Percentiles rank a stretch among this genome's conserved stretches.
phyloP scores from a whole-genome alignment of 2,888 invertebrate species.

The Melinopterus prodromus region DNA sequence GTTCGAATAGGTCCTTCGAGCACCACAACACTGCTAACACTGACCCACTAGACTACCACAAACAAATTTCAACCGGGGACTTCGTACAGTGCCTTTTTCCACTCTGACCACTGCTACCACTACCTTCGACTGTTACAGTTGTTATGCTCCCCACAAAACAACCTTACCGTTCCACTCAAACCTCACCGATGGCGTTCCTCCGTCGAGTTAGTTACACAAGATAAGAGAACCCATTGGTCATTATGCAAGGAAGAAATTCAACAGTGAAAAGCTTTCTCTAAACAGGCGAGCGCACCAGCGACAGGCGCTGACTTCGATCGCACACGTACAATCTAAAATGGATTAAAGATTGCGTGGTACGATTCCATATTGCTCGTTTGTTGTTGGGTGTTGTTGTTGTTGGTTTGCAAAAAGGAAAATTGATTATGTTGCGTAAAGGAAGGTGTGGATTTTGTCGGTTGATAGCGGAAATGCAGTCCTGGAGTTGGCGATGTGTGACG shows the following conservation, averaged over 20 bases:
- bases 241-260: slow-evolving; percentile 50
- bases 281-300: background rate
- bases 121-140: background rate
- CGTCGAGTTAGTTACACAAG: slow-evolving; percentile 47
- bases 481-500: too few relatives aligned
- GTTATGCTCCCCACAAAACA: background rate
- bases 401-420: too few relatives aligned
- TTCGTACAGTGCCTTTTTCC: slow-evolving; percentile 6
- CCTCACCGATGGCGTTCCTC: background rate
- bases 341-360: background rate
- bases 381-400: too few relatives aligned
- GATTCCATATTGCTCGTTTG: background rate
- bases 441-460: too few relatives aligned
- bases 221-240: slow-evolving; percentile 43
- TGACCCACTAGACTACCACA: slow-evolving; percentile 15
- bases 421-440: too few relatives aligned
- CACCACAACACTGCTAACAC: background rate
- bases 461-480: too few relatives aligned
- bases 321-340: too few relatives aligned
- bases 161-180: background rate
- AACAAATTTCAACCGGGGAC: slow-evolving; percentile 14
- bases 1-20: background rate
- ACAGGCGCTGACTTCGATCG: too few relatives aligned
- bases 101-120: slow-evolving; percentile 11
- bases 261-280: slow-evolving; percentile 50